Base-by-base conservation (phyloP, 2,113 vertebrate species). In the Pituophis catenifer region DNA sequence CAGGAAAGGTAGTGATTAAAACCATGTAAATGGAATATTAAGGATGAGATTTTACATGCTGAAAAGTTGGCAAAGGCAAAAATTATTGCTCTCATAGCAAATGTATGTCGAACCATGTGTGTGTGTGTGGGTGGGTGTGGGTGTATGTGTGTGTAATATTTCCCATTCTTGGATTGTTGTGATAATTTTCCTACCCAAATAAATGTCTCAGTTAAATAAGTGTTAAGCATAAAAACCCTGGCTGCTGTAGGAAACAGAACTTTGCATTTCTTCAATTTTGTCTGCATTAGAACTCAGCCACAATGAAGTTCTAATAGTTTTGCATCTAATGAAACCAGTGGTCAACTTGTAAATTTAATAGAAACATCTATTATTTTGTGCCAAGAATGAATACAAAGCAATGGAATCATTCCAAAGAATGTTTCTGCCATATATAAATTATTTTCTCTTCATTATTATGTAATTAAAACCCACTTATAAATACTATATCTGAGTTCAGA, bases 1-100 rank as follows among this genome's bases (percentile, higher is more conserved):
- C 33, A 57, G 85, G 92, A 96, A 93, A 94, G 97, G 96, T 33
- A 95, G 75, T 90, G 8, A 94, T 90, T 91, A 95, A 97, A 97
- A 94, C 48, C 62, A 94, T 91, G 44, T 58, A 95, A 94, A 90
- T 94, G 38, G 92, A 94, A 89, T n/a, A 38, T 52, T 85, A 59
- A 12, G 55, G n/a, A 81, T n/a, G 48, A 93, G 93, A 88, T 91
- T 91, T 89, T 94, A 90, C 33, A 11, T 13, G 24, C 48, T 91
- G n/a, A 92, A 94, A 93, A 89, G 53, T 88, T 94, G 86, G 0
- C 55, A 52, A 95, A 93, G 81, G 86, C 0, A 86, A 96, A 95
- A 89, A 62, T 94, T 0, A 1, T 75, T 8, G n/a, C 26, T 90
- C 93, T 93, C 94, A 90, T 5, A 65, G 21, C 10, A 94, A 55